phyloP scores from a whole-genome alignment of 1,140 invertebrate genomes.

The Orius insidiosus region DNA sequence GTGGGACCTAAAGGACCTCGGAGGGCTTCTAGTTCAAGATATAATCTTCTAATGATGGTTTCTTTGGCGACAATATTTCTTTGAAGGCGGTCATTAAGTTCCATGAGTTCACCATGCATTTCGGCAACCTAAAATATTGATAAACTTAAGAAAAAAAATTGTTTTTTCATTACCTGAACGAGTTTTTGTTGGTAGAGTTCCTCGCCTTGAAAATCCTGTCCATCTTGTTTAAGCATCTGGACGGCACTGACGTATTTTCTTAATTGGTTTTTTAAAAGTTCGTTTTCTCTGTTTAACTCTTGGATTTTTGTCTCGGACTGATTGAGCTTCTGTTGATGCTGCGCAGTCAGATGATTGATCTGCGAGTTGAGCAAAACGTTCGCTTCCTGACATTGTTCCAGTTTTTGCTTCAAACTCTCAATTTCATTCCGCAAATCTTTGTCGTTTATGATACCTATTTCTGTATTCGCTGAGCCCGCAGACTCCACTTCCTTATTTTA shows the following conservation, averaged over 20 bases:
- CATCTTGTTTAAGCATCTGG: conserved; percentile 50
- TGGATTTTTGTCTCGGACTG: conserved; percentile 26
- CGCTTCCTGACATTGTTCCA: conserved; percentile 28
- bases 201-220: conserved; percentile 44
- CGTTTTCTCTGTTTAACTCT: conserved; percentile 56
- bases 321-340: conserved; percentile 20
- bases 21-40: conserved; percentile 48
- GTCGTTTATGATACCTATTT: neutral
- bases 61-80: conserved; percentile 27
- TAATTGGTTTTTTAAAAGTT: conserved; percentile 69
- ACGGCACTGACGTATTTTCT: conserved; percentile 80
- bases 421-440: conserved; percentile 3
- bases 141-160: conserved; percentile 1
- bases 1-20: conserved; percentile 40
- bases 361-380: conserved; percentile 28
- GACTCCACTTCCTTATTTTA: neutral
- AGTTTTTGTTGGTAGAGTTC: conserved; percentile 71
- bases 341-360: conserved; percentile 26
- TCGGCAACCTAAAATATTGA: conserved; percentile 49
- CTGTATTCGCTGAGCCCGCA: too few relatives aligned
- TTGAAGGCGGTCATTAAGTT: conserved; percentile 65
- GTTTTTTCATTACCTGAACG: conserved; percentile 36
- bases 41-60: conserved; percentile 38
- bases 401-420: conserved; percentile 22
- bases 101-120: conserved; percentile 91